Percentiles rank a stretch among this genome's conserved stretches.
Evolutionary conservation across 2,888 invertebrate species (phyloP).

Genomic region (Mesorhabditis spiculigera): DNA sequence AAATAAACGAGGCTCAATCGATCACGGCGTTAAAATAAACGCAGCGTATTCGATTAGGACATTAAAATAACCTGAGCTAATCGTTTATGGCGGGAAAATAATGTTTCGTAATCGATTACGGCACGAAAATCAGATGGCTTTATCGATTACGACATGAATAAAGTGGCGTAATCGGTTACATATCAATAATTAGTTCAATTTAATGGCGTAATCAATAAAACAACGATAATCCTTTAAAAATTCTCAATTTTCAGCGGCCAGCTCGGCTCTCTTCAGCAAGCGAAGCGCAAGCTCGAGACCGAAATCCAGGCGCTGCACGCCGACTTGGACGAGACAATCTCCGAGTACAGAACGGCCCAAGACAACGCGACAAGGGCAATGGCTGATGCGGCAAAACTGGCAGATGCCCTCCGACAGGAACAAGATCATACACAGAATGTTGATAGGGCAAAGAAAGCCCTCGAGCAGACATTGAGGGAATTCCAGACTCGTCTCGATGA

Average conservation of each 20-base stretch:
- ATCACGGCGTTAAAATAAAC: too few relatives aligned
- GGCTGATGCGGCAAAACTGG: constrained; percentile 94
- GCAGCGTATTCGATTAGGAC: too few relatives aligned
- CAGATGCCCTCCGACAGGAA: constrained; percentile 81
- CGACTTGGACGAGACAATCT: constrained; percentile 93
- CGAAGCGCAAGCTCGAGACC: constrained; percentile 70
- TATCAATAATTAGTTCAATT: too few relatives aligned
- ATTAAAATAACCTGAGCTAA: too few relatives aligned
- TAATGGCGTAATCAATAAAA: too few relatives aligned
- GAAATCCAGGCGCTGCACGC: constrained; percentile 64
- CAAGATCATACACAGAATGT: constrained; percentile 89
- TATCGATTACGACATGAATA: too few relatives aligned
- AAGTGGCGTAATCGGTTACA: too few relatives aligned
- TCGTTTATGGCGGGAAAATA: too few relatives aligned
- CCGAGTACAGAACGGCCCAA: constrained; percentile 96
- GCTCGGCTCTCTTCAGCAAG: constrained; percentile 80
- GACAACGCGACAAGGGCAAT: constrained; percentile 93
- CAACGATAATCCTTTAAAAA: neutral
- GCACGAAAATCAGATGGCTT: too few relatives aligned
- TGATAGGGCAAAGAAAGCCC: constrained; percentile 93
- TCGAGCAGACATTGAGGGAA: constrained; percentile 95
- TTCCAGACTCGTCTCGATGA: constrained; percentile 90
- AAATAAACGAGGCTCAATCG: too few relatives aligned
- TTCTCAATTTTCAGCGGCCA: constrained; percentile 71
- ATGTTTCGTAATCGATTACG: too few relatives aligned